Evolutionary conservation across 2,113 vertebrate genomes (phyloP).

Genomic region (Corydoras sp.): DNA sequence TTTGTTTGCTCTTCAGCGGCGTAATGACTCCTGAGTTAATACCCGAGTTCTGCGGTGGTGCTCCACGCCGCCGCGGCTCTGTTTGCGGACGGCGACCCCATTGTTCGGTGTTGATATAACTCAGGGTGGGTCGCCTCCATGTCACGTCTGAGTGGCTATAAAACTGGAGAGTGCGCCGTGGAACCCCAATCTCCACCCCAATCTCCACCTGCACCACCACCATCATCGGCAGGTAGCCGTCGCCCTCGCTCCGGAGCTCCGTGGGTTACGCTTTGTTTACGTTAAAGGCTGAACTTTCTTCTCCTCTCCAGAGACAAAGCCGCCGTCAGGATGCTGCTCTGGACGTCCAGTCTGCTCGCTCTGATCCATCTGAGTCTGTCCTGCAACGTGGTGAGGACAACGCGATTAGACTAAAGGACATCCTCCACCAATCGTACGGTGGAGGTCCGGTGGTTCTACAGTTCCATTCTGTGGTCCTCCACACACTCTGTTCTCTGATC

Average conservation of each 20-base stretch:
- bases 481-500: too few species aligned
- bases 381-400: conserved; percentile 51
- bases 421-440: background rate
- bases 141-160: conserved; percentile 46
- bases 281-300: too few species aligned
- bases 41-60: background rate
- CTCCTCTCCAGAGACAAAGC: background rate
- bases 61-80: background rate
- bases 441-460: too few species aligned
- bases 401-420: background rate
- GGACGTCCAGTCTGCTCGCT: conserved; percentile 42
- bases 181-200: background rate
- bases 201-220: too few species aligned
- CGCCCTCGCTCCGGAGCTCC: background rate
- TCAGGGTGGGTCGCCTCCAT: conserved; percentile 22
- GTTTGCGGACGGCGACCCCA: background rate
- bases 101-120: background rate
- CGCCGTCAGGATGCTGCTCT: conserved; percentile 49
- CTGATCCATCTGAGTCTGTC: conserved; percentile 43
- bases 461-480: too few species aligned
- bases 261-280: too few species aligned
- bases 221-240: background rate
- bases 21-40: conserved; percentile 32
- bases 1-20: conserved; percentile 42
- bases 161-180: conserved; percentile 17